Conservation (phyloP, 1,140 invertebrate species). For the Panagrolaimus sp. region DNA sequence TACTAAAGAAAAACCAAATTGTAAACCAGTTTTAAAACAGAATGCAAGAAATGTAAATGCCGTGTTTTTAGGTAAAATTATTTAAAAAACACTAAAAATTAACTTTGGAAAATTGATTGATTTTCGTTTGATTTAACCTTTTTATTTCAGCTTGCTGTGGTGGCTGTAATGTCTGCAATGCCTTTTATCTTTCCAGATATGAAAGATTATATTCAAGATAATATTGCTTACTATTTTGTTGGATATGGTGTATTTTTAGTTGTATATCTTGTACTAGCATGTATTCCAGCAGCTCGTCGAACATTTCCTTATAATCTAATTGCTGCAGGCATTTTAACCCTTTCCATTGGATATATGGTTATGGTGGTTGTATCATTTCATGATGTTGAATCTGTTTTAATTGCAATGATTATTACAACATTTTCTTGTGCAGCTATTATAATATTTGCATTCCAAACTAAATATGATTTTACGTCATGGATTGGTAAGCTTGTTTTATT, state of each 20-base stretch:
- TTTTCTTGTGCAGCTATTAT: background rate
- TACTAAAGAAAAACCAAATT: too few relatives aligned
- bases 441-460: background rate
- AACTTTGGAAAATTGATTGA: too few relatives aligned
- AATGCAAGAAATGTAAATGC: too few relatives aligned
- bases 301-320: constrained; percentile 1
- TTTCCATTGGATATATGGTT: constrained; percentile 9
- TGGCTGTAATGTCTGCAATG: background rate
- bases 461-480: background rate
- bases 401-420: background rate
- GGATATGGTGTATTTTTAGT: background rate
- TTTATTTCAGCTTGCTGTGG: background rate
- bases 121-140: too few relatives aligned
- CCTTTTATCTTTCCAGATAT: background rate
- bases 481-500: background rate
- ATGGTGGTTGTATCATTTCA: background rate
- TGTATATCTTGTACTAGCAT: background rate
- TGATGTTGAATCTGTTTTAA: background rate
- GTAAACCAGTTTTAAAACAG: too few relatives aligned
- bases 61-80: too few relatives aligned
- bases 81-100: background rate
- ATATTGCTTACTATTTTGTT: background rate
- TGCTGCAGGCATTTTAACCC: background rate
- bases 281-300: background rate
- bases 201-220: constrained; percentile 8